A percentile compares a stretch with the other conserved stretches of the same genome.
These are phyloP conservation scores for Andricus grossulariae DNA, from an alignment of 1,140 invertebrate species.

Conservation along the genomic window DNA sequence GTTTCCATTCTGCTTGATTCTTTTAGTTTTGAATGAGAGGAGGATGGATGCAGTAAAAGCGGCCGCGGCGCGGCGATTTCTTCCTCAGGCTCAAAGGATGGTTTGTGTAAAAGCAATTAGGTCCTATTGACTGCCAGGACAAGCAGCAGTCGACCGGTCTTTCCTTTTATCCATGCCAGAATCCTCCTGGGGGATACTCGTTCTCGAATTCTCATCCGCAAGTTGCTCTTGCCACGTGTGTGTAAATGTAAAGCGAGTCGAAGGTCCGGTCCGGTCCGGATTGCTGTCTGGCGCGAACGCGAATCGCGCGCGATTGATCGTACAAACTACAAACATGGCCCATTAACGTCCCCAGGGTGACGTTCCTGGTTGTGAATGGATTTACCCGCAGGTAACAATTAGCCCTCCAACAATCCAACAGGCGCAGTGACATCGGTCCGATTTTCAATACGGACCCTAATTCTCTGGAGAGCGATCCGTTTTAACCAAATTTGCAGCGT, in stretches of 20 bases:
- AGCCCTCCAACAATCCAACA: conserved; percentile 27
- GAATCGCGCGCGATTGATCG: conserved; percentile 11
- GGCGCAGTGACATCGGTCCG: neutral
- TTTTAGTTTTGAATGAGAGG: conserved; percentile 24
- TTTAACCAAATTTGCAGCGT: conserved; percentile 1
- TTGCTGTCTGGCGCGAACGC: neutral
- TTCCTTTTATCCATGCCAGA: conserved; percentile 18
- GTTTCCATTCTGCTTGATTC: neutral
- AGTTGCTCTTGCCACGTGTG: neutral
- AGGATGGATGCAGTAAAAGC: conserved; percentile 20
- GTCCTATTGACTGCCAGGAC: conserved; percentile 31
- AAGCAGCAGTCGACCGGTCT: conserved; percentile 30
- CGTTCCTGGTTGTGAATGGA: conserved; percentile 37
- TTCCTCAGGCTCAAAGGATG: conserved; percentile 17
- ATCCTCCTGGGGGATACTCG: conserved; percentile 23
- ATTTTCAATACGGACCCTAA: conserved; percentile 39
- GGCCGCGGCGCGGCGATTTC: conserved; percentile 20
- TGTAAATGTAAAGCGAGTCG: neutral
- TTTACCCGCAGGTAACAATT: conserved; percentile 42
- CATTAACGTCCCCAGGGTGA: conserved; percentile 39
- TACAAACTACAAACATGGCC: conserved; percentile 35
- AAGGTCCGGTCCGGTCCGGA: neutral
- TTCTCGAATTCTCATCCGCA: neutral
- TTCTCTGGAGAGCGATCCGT: conserved; percentile 40
- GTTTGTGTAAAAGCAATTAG: conserved; percentile 30